Conservation (phyloP, 2,797 vertebrate genomes). For the Poecilia gillii region DNA sequence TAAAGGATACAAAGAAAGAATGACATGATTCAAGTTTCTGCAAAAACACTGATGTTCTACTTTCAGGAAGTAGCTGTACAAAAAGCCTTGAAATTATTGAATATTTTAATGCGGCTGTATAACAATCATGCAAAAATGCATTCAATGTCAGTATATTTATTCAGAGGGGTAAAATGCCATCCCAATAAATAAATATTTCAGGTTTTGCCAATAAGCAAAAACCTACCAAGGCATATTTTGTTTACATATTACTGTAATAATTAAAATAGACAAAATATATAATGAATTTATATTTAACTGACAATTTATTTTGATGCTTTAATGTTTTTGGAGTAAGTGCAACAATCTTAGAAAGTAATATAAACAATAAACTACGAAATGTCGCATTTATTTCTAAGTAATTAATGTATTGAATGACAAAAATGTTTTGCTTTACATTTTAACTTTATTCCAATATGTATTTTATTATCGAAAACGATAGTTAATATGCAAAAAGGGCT, state of each 20-base stretch:
- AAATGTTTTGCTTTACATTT: neutral
- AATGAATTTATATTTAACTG: neutral
- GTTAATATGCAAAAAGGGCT: constrained; percentile 23
- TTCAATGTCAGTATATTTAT: neutral
- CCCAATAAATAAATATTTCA: neutral
- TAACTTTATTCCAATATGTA: neutral
- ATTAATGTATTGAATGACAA: neutral
- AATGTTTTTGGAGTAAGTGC: neutral
- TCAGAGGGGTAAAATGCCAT: neutral
- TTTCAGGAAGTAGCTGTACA: constrained; percentile 2
- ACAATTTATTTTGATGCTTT: neutral
- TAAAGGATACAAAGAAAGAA: constrained; percentile 26
- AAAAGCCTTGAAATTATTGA: neutral
- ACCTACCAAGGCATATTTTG: neutral
- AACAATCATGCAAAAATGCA: neutral
- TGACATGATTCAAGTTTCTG: neutral
- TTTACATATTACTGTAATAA: neutral
- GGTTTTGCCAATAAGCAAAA: neutral
- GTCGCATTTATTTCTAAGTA: neutral
- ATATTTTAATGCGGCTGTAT: neutral
- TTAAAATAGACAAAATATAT: neutral
- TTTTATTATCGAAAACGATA: neutral
- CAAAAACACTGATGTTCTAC: neutral
- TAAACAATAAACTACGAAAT: neutral
- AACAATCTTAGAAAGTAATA: neutral